Evolutionary conservation across 2,113 vertebrate genomes (phyloP).

Genomic region (Heliornis fulica): DNA sequence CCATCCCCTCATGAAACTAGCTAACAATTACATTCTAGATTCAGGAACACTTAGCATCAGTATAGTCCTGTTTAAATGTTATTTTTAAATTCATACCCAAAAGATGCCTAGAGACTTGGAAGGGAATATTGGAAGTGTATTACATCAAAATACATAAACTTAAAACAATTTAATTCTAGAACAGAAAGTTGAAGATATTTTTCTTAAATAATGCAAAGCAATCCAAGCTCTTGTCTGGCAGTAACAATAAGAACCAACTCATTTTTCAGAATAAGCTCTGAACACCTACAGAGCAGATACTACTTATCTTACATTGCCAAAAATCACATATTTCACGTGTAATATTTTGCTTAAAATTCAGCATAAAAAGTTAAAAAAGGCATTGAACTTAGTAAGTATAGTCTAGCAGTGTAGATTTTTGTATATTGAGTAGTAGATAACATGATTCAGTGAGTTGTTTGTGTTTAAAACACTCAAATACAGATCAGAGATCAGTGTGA

Average conservation of each 20-base stretch:
- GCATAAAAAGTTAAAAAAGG: background rate
- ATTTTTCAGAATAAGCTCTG: background rate
- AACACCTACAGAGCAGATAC: background rate
- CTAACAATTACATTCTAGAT: background rate
- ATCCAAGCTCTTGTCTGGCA: background rate
- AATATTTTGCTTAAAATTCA: background rate
- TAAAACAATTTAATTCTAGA: background rate
- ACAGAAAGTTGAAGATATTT: background rate
- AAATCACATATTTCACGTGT: background rate
- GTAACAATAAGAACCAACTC: background rate
- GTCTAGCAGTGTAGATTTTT: background rate
- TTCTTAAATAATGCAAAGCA: background rate
- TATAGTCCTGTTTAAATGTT: background rate
- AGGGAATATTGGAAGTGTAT: background rate
- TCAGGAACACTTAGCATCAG: background rate
- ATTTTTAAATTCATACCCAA: background rate
- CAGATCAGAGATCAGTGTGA: background rate
- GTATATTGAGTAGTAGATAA: background rate
- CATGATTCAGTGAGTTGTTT: background rate
- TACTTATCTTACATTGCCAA: background rate
- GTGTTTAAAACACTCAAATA: background rate
- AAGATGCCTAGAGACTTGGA: background rate
- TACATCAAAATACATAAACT: background rate
- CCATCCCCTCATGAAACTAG: fast-evolving
- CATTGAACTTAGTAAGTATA: background rate